Evolutionary conservation across 1,140 invertebrate species (phyloP).

Genomic region (Lasioglossum albipes): DNA sequence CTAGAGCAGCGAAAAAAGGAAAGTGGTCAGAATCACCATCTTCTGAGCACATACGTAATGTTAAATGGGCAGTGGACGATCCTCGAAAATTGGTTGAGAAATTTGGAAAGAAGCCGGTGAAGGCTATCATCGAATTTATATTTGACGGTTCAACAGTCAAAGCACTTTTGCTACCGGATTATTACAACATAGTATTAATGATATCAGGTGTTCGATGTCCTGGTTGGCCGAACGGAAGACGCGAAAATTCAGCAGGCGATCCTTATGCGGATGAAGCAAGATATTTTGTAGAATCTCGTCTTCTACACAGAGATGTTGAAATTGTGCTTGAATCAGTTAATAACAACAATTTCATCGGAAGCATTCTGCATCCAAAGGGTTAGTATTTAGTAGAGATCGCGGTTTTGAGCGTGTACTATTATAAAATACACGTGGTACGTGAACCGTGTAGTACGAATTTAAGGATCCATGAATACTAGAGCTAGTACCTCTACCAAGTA

Average conservation of each 20-base stretch:
- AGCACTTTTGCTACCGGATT: constrained; percentile 92
- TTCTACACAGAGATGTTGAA: constrained; percentile 96
- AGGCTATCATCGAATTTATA: constrained; percentile 96
- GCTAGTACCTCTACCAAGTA: too few species aligned
- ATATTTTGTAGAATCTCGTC: constrained; percentile 93
- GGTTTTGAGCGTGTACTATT: too few species aligned
- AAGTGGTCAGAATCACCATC: constrained; percentile 85
- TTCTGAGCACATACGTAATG: constrained; percentile 87
- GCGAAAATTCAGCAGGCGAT: constrained; percentile 78
- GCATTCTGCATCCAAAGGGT: constrained; percentile 94
- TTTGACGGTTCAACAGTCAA: constrained; percentile 97
- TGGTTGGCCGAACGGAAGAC: constrained; percentile 84
- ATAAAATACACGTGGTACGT: too few species aligned
- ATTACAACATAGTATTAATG: constrained; percentile 94
- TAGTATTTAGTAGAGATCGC: constrained; percentile 67
- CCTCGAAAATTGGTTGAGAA: constrained; percentile 91
- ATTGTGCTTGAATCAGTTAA: constrained; percentile 95
- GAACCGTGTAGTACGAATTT: too few species aligned
- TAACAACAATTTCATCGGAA: constrained; percentile 96
- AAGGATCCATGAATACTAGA: too few species aligned
- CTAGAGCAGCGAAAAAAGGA: constrained; percentile 92
- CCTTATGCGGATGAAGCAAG: constrained; percentile 90
- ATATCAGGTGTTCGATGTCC: constrained; percentile 95
- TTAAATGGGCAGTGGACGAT: constrained; percentile 94
- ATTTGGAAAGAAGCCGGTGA: constrained; percentile 87